phyloP scores from a whole-genome alignment of 1,140 invertebrate genomes.

The Hyles euphorbiae region DNA sequence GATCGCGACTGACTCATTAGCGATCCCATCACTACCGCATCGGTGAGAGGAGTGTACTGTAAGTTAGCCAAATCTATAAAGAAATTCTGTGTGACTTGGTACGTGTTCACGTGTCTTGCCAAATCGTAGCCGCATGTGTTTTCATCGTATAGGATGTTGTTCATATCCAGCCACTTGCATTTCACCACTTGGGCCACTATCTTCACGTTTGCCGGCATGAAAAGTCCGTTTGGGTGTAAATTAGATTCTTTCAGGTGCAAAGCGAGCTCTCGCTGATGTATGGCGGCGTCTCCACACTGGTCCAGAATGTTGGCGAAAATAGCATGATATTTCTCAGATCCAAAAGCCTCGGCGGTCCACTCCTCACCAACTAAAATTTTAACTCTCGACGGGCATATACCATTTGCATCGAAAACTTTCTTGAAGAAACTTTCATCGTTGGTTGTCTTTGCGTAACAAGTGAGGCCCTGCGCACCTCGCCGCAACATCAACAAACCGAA shows the following conservation, averaged over 20 bases:
- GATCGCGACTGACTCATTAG: constrained; percentile 19
- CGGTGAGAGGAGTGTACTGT: constrained; percentile 42
- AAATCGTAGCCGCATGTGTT: constrained; percentile 49
- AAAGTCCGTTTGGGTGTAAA: constrained; percentile 45
- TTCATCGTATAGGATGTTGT: constrained; percentile 51
- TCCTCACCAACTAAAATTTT: constrained; percentile 46
- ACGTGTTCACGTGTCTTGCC: constrained; percentile 50
- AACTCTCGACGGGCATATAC: constrained; percentile 45
- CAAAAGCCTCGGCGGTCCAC: constrained; percentile 35
- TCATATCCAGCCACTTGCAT: constrained; percentile 50
- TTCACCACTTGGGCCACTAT: constrained; percentile 47
- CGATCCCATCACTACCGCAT: constrained; percentile 32
- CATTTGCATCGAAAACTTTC: constrained; percentile 53
- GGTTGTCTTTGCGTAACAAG: constrained; percentile 50
- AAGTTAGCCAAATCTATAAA: constrained; percentile 47
- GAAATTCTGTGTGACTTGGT: constrained; percentile 55
- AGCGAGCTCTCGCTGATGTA: constrained; percentile 33
- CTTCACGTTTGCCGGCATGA: constrained; percentile 47
- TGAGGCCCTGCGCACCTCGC: constrained; percentile 50
- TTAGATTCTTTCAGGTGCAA: constrained; percentile 36
- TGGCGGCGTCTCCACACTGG: constrained; percentile 50
- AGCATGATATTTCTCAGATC: constrained; percentile 53
- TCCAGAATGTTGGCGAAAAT: constrained; percentile 54
- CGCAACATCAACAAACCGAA: constrained; percentile 72
- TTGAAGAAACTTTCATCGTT: constrained; percentile 53